Base-by-base conservation (phyloP, 2,888 invertebrate species). In the Piscicola geometra region DNA sequence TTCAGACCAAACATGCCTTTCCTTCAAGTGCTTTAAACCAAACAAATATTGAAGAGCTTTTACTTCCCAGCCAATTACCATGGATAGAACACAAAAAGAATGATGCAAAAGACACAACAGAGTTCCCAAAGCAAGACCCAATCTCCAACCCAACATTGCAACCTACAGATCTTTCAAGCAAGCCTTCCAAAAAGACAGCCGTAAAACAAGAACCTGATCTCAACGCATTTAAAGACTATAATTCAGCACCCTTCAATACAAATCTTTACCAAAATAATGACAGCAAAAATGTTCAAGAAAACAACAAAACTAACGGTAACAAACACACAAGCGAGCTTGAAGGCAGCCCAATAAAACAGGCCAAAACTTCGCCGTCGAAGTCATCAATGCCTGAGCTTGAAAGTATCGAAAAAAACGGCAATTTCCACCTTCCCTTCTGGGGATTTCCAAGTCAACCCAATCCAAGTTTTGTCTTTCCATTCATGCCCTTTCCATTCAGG, bases 1-100 rank as follows among this genome's bases (percentile, higher is more conserved):
- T 73, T 9, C 73, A 73, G 33, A 73, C n/a, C 56, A 47, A 73
- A 33, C 73, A 73, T 30, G 25, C 25, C 25, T 56, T 56, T n/a
- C 60, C 5, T 3, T n/a, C 60, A 15, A 56, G 69, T 69, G 69
- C 47, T 41, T 35, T 41, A 0, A 47, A 1, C 30, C 35, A 47
- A 28, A 9, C 28, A 36, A 69, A 2, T 21, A 15, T 69, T 30
- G 25, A 25, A 28, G 41, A 36, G 5, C 41, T 15, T 41, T 15
- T 41, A 9, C 41, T 15, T 9, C 41, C 41, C 5, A 41, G 41
- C 41, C 41, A 41, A 9, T 15, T 15, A 41, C 9, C 5, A 41
- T 9, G 41, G 9, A 41, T 41, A 9, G 41, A 41, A 41, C 5
- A 5, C 41, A 15, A 9, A 15, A 41, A 5, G 41, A 41, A 41